Conservation (phyloP, 2,113 vertebrate species). For the Amphiprion ocellaris region DNA sequence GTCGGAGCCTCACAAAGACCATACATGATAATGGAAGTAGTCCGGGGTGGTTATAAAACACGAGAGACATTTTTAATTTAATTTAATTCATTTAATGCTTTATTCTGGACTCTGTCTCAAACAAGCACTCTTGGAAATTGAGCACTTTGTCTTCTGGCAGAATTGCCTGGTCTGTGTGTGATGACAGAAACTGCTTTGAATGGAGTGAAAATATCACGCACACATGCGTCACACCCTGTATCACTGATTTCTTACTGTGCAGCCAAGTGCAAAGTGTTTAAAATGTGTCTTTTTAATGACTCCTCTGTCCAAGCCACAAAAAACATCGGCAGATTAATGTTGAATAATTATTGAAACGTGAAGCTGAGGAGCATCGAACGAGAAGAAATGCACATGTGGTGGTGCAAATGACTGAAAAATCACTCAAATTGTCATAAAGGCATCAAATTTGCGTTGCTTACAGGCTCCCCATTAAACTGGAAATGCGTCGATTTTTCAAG, state of each 20-base stretch:
- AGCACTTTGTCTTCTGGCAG: constrained; percentile 65
- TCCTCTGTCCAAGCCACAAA: background rate
- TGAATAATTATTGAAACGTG: constrained; percentile 30
- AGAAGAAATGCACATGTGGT: no score
- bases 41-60: constrained; percentile 37
- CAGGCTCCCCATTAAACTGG: no score
- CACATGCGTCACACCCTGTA: no score
- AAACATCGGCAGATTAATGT: constrained; percentile 40
- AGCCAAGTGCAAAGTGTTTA: constrained; percentile 11
- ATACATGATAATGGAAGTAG: constrained; percentile 25
- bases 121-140: constrained; percentile 67
- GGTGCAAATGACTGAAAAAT: no score
- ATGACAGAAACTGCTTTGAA: no score
- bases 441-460: no score
- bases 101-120: constrained; percentile 61
- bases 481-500: no score
- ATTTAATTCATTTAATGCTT: constrained; percentile 62
- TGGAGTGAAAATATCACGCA: no score
- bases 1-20: constrained; percentile 5
- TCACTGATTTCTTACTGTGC: constrained; percentile 22
- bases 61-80: constrained; percentile 33
- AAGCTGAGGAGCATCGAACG: background rate
- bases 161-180: constrained; percentile 1
- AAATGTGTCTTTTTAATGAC: constrained; percentile 54
- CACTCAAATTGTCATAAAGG: no score